Base-by-base conservation (phyloP, 2,888 invertebrate species). In the Catocala fraxini region DNA sequence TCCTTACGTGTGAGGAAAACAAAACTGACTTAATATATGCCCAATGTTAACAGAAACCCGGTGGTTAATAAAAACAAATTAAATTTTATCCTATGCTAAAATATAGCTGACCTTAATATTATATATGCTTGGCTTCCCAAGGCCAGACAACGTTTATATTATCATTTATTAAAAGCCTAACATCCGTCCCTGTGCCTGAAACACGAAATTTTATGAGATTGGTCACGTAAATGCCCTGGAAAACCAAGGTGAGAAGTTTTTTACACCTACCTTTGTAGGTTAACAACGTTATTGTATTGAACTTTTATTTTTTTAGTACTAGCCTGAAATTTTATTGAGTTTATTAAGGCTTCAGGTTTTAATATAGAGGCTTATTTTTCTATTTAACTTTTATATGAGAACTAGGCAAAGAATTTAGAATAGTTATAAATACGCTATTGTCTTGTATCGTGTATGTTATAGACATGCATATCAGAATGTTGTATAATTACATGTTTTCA, bases 121-220 rank as follows among this genome's bases (percentile, higher is more conserved):
- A 66, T 59, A 60, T 63, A 35, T 63, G 45, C 53, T 52, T 51
- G 59, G 45, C 10, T 55, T 35, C 56, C 39, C 67, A 76, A 76
- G 77, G 77, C 59, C 53, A 64, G 5, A 46, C 54, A 55, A 15
- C 70, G 54, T 73, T 76, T 73, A 73, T 73, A 76, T 76, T 70
- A 76, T 73, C 59, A 74, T 74, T 73, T 70, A 74, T 76, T 74
- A 70, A 74, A 76, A 41, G 46, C 64, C 46, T 61, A 76, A 64
- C 62, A 59, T 66, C 60, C 33, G 43, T 48, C 51, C 48, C 52
- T 46, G 61, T 63, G 60, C 67, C 60, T 64, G 58, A 56, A 71
- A 75, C 47, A 68, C 65, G 63, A 65, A 65, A 73, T 75, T 73
- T 72, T 68, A 56, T 59, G 71, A 75, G 62, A 68, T 75, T 61